These are phyloP conservation scores for Mechanitis mazaeus DNA, from an alignment of 2,888 invertebrate genomes.

Conservation along the genomic window DNA sequence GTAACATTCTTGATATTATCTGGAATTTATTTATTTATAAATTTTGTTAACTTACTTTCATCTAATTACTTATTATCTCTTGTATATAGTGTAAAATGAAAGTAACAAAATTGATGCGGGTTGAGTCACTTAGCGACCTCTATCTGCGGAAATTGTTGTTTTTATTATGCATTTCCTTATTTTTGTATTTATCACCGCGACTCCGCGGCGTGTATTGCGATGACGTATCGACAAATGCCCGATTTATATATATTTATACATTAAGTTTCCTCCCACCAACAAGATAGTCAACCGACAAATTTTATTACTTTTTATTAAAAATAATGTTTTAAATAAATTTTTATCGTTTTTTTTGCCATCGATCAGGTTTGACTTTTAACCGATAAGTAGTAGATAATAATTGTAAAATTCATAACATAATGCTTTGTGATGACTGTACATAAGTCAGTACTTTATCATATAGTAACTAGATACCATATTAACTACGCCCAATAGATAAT, in stretches of 20 bases:
- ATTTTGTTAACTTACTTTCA: not conserved
- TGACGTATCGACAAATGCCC: slow-evolving; percentile 14
- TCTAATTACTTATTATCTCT: not conserved
- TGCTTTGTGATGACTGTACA: too few relatives aligned
- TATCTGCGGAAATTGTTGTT: not conserved
- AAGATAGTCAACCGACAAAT: not conserved
- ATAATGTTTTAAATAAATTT: not conserved
- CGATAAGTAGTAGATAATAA: too few relatives aligned
- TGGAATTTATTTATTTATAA: not conserved
- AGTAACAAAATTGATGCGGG: not conserved
- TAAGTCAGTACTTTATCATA: not conserved
- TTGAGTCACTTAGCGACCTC: not conserved
- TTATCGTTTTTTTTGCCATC: not conserved
- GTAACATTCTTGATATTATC: not conserved
- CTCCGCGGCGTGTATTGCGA: slow-evolving; percentile 5
- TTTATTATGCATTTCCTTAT: slow-evolving; percentile 4
- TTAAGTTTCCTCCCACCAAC: slow-evolving; percentile 10
- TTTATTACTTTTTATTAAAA: not conserved
- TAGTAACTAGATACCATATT: not conserved
- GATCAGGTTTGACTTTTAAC: too few relatives aligned
- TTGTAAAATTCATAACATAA: too few relatives aligned
- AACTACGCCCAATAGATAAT: slow-evolving; percentile 4
- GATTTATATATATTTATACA: slow-evolving; percentile 6
- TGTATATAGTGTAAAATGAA: not conserved
- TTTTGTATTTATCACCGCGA: slow-evolving; percentile 1